Evolutionary conservation across 1,140 invertebrate genomes (phyloP).

Genomic region (Drosophila ironensis): DNA sequence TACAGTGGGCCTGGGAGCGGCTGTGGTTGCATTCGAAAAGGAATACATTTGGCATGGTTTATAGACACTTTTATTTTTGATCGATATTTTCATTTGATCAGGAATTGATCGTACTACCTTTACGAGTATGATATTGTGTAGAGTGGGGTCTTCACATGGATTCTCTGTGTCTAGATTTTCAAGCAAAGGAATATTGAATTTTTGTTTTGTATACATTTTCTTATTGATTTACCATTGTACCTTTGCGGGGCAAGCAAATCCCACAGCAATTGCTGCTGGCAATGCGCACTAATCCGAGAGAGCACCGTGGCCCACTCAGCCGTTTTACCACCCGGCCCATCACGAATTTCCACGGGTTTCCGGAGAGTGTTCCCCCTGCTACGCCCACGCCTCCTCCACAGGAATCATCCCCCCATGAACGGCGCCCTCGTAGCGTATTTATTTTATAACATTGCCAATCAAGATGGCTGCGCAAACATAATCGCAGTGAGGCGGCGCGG

Average conservation of each 20-base stretch:
- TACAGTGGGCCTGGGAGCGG: too few species aligned
- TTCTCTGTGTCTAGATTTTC: too few species aligned
- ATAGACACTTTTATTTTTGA: neutral
- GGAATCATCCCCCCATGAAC: neutral
- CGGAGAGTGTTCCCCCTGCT: constrained; percentile 34
- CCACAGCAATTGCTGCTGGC: constrained; percentile 73
- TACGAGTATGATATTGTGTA: too few species aligned
- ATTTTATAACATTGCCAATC: constrained; percentile 82
- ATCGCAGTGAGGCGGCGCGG: constrained; percentile 57
- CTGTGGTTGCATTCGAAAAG: too few species aligned
- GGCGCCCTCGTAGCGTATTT: constrained; percentile 70
- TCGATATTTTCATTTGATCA: too few species aligned
- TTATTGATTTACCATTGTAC: constrained; percentile 3
- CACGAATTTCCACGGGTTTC: constrained; percentile 36
- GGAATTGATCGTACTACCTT: too few species aligned
- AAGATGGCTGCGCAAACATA: constrained; percentile 82
- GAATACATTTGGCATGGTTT: too few species aligned
- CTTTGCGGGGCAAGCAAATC: constrained; percentile 46
- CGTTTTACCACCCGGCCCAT: constrained; percentile 1
- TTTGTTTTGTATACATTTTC: neutral
- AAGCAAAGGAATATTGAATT: neutral
- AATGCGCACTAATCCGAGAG: constrained; percentile 67
- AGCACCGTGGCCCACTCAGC: constrained; percentile 34
- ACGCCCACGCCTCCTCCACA: neutral
- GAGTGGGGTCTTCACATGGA: too few species aligned